Evolutionary conservation across 2,888 invertebrate species (phyloP).

Genomic region (Frankliniella fusca): DNA sequence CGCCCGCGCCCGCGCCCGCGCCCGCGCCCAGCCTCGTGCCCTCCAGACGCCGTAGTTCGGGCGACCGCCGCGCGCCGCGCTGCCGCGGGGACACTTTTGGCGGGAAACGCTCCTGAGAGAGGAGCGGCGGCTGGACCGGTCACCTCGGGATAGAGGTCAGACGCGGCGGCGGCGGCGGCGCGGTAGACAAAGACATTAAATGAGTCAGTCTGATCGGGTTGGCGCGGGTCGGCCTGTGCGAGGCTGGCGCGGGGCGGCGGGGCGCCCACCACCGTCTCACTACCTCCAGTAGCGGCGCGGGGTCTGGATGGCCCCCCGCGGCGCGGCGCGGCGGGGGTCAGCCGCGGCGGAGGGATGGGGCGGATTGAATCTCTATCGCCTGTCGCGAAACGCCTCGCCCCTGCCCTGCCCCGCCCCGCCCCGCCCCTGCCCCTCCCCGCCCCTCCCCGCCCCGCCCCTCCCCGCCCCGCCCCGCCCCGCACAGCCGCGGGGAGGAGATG

Average conservation of each 20-base stretch:
- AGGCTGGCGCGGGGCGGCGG: background rate
- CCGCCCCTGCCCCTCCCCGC: no score
- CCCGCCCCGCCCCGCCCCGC: no score
- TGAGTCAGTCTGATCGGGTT: background rate
- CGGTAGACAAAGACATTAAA: conserved; percentile 14
- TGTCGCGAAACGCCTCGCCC: no score
- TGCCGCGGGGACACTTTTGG: conserved; percentile 15
- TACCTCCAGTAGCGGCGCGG: no score
- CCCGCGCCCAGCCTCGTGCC: background rate
- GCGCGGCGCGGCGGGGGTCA: background rate
- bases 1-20: background rate
- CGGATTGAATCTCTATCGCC: no score
- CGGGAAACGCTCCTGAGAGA: background rate
- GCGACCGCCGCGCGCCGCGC: background rate
- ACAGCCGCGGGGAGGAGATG: no score
- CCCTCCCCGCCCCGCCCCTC: no score
- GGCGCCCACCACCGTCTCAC: no score
- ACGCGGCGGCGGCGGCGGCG: conserved; percentile 9
- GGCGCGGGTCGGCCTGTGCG: background rate
- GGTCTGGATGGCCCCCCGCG: no score
- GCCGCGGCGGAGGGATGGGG: background rate
- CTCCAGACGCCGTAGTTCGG: background rate
- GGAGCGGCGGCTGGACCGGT: background rate
- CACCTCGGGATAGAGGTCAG: conserved; percentile 18
- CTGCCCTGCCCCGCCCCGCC: no score